Evolutionary conservation across 2,113 vertebrate genomes (phyloP).

Genomic region (Neodontobutis hainanensis): DNA sequence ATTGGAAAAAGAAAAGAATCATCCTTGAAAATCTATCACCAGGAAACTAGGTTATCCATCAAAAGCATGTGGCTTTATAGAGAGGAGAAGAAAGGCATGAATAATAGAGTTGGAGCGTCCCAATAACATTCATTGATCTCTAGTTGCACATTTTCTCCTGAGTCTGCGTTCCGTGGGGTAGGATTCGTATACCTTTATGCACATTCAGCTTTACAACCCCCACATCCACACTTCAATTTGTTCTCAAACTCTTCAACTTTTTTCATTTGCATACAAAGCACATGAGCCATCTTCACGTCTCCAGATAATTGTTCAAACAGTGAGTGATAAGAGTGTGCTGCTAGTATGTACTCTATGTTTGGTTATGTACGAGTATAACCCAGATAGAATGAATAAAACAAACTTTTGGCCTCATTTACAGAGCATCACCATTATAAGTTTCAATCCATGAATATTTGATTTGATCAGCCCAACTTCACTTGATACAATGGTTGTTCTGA

Average conservation of each 20-base stretch:
- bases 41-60: constrained; percentile 73
- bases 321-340: constrained; percentile 37
- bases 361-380: constrained; percentile 64
- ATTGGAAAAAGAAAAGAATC: constrained; percentile 39
- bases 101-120: constrained; percentile 57
- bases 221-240: constrained; percentile 54
- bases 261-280: constrained; percentile 74
- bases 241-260: constrained; percentile 69
- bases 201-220: constrained; percentile 62
- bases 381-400: constrained; percentile 78
- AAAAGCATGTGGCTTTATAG: constrained; percentile 47
- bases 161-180: constrained; percentile 55
- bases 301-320: constrained; percentile 73
- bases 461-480: constrained; percentile 44
- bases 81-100: constrained; percentile 57
- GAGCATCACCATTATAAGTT: constrained; percentile 71
- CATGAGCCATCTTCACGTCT: constrained; percentile 63
- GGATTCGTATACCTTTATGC: constrained; percentile 60
- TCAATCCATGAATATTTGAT: constrained; percentile 75
- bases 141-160: constrained; percentile 49
- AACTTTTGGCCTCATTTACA: constrained; percentile 78
- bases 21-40: constrained; percentile 56
- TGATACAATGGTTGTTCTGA: constrained; percentile 37
- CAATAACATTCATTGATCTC: constrained; percentile 74
- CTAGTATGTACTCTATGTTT: constrained; percentile 28